Percentiles rank a stretch among this genome's conserved stretches.
phyloP scores from a whole-genome alignment of 64 coral and sea anemone species.

The Cladopsammia gracilis region DNA sequence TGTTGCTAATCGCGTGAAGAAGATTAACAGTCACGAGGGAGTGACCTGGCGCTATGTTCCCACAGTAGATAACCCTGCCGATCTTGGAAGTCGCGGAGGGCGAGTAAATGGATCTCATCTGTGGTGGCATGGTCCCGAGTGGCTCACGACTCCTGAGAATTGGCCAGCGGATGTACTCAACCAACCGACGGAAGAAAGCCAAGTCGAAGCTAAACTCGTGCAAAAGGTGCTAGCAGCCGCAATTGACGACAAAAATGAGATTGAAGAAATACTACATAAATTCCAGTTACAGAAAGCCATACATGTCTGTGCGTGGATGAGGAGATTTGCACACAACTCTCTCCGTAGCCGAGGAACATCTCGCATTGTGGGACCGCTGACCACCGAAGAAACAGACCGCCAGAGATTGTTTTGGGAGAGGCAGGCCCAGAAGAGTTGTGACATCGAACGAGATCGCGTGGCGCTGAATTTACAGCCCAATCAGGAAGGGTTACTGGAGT shows the following conservation, averaged over 20 bases:
- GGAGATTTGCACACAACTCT: conserved; percentile 38
- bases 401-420: conserved; percentile 20
- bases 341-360: neutral
- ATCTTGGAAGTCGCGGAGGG: conserved; percentile 31
- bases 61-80: conserved; percentile 12
- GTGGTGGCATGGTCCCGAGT: too few relatives aligned
- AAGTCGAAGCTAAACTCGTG: too few relatives aligned
- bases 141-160: too few relatives aligned
- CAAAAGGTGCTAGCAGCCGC: conserved; percentile 8
- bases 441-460: conserved; percentile 20
- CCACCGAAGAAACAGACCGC: conserved; percentile 11
- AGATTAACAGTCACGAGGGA: conserved; percentile 9
- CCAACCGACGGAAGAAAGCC: too few relatives aligned
- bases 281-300: conserved; percentile 39
- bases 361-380: conserved; percentile 43
- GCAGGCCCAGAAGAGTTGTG: conserved; percentile 12
- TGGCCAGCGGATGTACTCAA: too few relatives aligned
- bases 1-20: neutral
- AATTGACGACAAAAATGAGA: neutral
- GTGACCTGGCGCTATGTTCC: conserved; percentile 31
- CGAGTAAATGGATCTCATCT: neutral
- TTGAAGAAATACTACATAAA: neutral
- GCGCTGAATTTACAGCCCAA: conserved; percentile 24
- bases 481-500: conserved; percentile 19
- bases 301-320: conserved; percentile 34